phyloP scores from a whole-genome alignment of 2,113 vertebrate species.

The Chaetodon trifascialis region DNA sequence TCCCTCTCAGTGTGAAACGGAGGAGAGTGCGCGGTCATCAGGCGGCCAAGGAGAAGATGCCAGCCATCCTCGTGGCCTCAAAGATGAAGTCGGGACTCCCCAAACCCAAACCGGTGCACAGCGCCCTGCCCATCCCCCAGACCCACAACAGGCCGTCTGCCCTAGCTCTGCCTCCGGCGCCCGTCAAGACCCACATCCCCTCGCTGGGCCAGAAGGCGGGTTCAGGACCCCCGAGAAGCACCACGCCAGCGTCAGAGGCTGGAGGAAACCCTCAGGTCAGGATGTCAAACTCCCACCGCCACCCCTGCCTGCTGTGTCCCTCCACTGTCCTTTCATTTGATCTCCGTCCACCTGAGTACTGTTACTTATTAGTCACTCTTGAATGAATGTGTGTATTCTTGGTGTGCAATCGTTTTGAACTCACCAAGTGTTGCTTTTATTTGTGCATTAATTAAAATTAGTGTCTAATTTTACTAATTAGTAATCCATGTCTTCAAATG shows the following conservation, averaged over 20 bases:
- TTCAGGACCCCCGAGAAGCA: conserved; percentile 79
- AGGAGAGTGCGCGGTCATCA: conserved; percentile 18
- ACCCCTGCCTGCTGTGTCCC: not conserved
- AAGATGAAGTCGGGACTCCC: conserved; percentile 99
- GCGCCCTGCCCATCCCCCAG: conserved; percentile 93
- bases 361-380: not conserved
- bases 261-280: conserved; percentile 93
- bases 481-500: not conserved
- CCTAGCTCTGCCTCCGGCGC: conserved; percentile 84
- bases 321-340: not conserved
- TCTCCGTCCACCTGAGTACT: not conserved
- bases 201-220: conserved; percentile 43
- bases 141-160: conserved; percentile 85
- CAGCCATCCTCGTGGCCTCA: conserved; percentile 94
- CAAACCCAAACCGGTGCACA: conserved; percentile 96
- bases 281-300: conserved; percentile 1
- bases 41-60: conserved; percentile 89
- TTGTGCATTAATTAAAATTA: not conserved
- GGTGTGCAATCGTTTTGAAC: not conserved
- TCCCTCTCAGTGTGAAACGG: conserved; percentile 11
- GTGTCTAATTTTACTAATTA: not conserved
- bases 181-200: conserved; percentile 85
- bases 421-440: not conserved
- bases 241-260: conserved; percentile 78
- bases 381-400: not conserved